Percentiles rank a stretch among this genome's conserved stretches.
phyloP scores from a whole-genome alignment of 2,888 invertebrate species.

The Andrena hattorfiana region DNA sequence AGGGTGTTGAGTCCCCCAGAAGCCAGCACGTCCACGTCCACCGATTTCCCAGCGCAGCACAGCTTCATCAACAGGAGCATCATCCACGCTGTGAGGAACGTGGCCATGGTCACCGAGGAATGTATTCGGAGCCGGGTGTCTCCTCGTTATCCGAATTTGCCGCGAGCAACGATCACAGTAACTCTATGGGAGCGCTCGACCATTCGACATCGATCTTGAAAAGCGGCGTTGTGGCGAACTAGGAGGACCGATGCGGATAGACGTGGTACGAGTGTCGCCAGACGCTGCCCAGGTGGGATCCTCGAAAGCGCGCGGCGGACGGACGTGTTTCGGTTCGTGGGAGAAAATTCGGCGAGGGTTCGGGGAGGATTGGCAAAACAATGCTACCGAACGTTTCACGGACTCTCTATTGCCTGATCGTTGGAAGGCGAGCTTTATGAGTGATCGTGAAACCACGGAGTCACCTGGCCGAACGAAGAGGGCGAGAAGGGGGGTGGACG shows the following conservation, averaged over 20 bases:
- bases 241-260: not conserved
- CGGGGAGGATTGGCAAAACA: constrained; percentile 9
- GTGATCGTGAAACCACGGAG: constrained; percentile 64
- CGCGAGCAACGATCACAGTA: constrained; percentile 7
- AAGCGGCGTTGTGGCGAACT: not conserved
- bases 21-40: constrained; percentile 78
- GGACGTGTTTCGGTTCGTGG: not conserved
- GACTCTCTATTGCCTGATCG: constrained; percentile 55
- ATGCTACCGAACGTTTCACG: constrained; percentile 45
- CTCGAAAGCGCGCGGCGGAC: not conserved
- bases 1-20: constrained; percentile 65
- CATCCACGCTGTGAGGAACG: constrained; percentile 40
- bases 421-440: constrained; percentile 68
- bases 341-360: not conserved
- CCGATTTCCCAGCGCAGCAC: constrained; percentile 68
- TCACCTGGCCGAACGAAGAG: constrained; percentile 59
- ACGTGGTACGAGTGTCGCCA: not conserved
- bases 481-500: constrained; percentile 67
- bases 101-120: constrained; percentile 33
- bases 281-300: not conserved
- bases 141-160: not conserved
- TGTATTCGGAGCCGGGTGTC: no score
- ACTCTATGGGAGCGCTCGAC: not conserved
- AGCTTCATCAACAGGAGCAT: constrained; percentile 42
- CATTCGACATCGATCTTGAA: not conserved